Evolutionary conservation across 2,888 invertebrate genomes (phyloP).

Genomic region (Dorcus parallelipipedus): DNA sequence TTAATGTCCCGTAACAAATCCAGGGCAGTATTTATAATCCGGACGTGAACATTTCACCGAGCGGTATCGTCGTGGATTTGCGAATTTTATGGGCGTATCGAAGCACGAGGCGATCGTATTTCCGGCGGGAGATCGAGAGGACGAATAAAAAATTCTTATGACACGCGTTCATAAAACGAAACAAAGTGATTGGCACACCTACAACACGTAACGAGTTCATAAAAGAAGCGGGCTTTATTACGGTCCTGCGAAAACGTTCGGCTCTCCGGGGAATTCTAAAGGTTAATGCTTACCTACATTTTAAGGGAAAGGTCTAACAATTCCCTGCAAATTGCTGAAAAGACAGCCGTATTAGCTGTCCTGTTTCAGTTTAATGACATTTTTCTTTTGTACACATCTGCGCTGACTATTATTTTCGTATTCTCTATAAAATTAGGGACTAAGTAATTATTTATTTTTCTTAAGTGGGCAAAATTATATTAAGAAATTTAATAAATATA

Average conservation of each 20-base stretch:
- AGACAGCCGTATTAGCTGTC: conserved; percentile 41
- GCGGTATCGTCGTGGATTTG: no score
- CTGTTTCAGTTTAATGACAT: conserved; percentile 16
- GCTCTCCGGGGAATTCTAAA: conserved; percentile 33
- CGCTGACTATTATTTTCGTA: neutral
- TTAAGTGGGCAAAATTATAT: no score
- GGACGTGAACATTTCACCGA: no score
- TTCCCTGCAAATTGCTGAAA: conserved; percentile 38
- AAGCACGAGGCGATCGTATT: neutral
- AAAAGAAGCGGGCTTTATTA: conserved; percentile 43
- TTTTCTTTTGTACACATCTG: conserved; percentile 1
- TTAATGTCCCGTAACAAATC: no score
- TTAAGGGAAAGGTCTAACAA: conserved; percentile 31
- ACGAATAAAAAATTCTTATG: conserved; percentile 2
- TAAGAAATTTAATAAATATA: no score
- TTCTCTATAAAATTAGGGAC: no score
- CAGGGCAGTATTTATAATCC: no score
- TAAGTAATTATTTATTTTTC: no score
- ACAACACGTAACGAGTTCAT: conserved; percentile 41
- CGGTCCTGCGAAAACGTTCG: conserved; percentile 42
- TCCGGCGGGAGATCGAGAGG: neutral
- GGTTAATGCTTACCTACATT: conserved; percentile 34
- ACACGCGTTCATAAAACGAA: conserved; percentile 22
- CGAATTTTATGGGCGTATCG: no score
- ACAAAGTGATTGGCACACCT: conserved; percentile 38